These are phyloP conservation scores for Epicampocera succincta DNA, from an alignment of 2,888 invertebrate genomes.

Conservation along the genomic window DNA sequence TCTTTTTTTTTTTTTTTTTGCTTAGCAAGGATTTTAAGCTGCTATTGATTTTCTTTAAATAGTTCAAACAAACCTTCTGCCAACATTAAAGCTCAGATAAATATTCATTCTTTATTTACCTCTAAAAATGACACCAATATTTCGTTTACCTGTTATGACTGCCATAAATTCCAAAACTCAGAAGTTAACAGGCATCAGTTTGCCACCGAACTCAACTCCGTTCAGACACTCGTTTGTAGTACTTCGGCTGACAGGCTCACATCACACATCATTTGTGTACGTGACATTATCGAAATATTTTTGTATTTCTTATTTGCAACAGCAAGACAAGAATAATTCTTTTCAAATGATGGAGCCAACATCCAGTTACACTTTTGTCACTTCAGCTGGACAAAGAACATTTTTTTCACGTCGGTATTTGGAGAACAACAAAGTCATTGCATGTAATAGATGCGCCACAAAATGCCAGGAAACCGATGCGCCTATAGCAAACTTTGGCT, in stretches of 20 bases:
- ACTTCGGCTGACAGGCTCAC: neutral
- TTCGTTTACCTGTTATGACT: slow-evolving; percentile 40
- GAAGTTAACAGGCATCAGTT: slow-evolving; percentile 46
- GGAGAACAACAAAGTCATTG: slow-evolving; percentile 49
- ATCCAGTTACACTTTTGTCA: slow-evolving; percentile 57
- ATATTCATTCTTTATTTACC: neutral
- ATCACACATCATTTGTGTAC: slow-evolving; percentile 25
- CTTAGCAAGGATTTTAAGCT: no score
- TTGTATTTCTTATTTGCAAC: slow-evolving; percentile 14
- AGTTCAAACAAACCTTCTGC: no score
- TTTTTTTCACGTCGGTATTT: slow-evolving; percentile 51
- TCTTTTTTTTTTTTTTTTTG: no score
- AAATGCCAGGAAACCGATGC: slow-evolving; percentile 49
- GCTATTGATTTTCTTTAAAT: no score
- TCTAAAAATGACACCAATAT: slow-evolving; percentile 16
- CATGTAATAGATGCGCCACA: slow-evolving; percentile 59
- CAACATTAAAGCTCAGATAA: no score
- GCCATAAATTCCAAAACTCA: slow-evolving; percentile 32
- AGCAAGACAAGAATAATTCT: slow-evolving; percentile 22
- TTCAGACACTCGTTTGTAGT: neutral
- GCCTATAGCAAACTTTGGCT: slow-evolving; percentile 56
- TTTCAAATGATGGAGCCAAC: slow-evolving; percentile 39
- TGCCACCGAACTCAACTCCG: slow-evolving; percentile 29
- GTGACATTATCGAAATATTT: slow-evolving; percentile 50
- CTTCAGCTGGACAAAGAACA: slow-evolving; percentile 42